These are phyloP conservation scores for Grallaria varia DNA, from an alignment of 2,113 vertebrate genomes.

Conservation along the genomic window DNA sequence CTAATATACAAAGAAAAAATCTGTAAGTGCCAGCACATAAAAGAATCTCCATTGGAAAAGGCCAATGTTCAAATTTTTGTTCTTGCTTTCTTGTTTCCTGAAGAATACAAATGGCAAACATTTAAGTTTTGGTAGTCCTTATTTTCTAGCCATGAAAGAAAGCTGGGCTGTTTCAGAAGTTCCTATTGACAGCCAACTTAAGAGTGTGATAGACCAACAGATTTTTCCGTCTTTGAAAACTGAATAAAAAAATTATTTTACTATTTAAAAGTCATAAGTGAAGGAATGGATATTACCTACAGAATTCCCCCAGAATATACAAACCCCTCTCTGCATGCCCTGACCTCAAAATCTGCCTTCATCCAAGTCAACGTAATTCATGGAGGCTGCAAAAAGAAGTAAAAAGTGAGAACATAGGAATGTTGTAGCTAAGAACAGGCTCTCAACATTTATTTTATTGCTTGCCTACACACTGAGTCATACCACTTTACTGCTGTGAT, in stretches of 20 bases:
- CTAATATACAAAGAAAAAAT: not conserved
- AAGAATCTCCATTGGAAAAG: not conserved
- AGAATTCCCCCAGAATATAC: not conserved
- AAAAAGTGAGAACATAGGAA: not conserved
- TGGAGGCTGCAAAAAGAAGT: not conserved
- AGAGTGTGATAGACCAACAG: not conserved
- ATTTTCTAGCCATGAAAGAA: not conserved
- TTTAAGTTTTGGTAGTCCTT: not conserved
- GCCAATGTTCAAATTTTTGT: not conserved
- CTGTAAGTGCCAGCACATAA: not conserved
- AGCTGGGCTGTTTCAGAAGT: not conserved
- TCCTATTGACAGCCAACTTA: not conserved
- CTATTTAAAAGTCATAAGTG: not conserved
- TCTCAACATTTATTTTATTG: not conserved
- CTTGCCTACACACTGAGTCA: not conserved
- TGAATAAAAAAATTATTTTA: conserved; percentile 16
- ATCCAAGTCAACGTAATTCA: not conserved
- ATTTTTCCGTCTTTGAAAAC: conserved; percentile 44
- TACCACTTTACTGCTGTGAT: not conserved
- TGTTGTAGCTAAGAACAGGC: not conserved
- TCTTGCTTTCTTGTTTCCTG: not conserved
- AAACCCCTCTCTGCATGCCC: not conserved
- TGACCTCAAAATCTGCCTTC: not conserved
- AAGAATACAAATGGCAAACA: not conserved
- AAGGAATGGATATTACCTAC: not conserved